Evolutionary conservation across 2,797 vertebrate genomes (phyloP).

Genomic region (Parambassis ranga): DNA sequence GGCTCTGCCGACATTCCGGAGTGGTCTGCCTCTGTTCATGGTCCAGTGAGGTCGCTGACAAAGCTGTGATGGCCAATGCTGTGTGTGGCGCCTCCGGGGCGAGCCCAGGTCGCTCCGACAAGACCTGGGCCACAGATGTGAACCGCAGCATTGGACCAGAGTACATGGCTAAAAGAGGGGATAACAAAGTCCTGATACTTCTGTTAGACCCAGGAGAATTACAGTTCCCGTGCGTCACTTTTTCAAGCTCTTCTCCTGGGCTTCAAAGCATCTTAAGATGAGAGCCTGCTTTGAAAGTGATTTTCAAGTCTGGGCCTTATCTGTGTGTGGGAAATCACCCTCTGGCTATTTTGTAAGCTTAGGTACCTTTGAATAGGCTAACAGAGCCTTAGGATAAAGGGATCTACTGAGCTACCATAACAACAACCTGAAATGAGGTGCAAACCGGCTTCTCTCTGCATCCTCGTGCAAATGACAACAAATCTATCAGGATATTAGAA

Average conservation of each 20-base stretch:
- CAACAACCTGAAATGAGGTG: conserved; percentile 50
- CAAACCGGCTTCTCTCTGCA: conserved; percentile 27
- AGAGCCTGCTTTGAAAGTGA: conserved; percentile 72
- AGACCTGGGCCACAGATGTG: conserved; percentile 20
- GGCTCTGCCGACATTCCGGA: conserved; percentile 72
- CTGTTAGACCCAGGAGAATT: conserved; percentile 36
- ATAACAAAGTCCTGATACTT: conserved; percentile 42
- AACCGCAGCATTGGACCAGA: conserved; percentile 15
- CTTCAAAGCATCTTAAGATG: conserved; percentile 73
- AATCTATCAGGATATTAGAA: conserved; percentile 63
- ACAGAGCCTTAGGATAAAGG: conserved; percentile 68
- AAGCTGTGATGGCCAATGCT: conserved; percentile 61
- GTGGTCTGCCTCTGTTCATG: conserved; percentile 76
- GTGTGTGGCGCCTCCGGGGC: conserved; percentile 71
- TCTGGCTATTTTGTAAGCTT: conserved; percentile 73
- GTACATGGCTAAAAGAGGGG: conserved; percentile 5
- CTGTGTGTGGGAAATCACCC: conserved; percentile 75
- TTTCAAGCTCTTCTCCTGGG: conserved; percentile 53
- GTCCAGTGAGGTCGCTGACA: conserved; percentile 79
- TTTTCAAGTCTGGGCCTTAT: conserved; percentile 75
- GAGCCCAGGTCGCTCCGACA: conserved; percentile 40
- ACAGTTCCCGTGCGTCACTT: conserved; percentile 40
- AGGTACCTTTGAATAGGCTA: conserved; percentile 74
- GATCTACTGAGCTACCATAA: conserved; percentile 54
- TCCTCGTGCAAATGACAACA: conserved; percentile 43